Conservation (phyloP, 1,140 invertebrate species). For the Wasmannia auropunctata region DNA sequence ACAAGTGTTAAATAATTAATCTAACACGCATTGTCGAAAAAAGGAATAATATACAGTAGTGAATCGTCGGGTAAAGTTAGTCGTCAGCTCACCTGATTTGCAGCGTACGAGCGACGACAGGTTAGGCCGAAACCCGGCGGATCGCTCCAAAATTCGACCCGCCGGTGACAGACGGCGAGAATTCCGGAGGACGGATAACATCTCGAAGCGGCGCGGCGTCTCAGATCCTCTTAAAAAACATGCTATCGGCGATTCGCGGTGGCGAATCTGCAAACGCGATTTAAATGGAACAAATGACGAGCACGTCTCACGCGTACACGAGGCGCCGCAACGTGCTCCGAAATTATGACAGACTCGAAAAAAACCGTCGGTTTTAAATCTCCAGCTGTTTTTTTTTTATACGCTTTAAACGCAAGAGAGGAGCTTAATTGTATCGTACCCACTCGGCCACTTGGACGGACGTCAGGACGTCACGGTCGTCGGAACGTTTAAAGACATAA, state of each 20-base stretch:
- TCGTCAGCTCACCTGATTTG: slow-evolving; percentile 74
- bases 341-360: not conserved
- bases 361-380: not conserved
- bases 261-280: not conserved
- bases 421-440: not conserved
- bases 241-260: not conserved
- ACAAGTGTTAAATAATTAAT: not conserved
- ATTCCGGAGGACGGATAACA: slow-evolving; percentile 59
- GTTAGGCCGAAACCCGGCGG: slow-evolving; percentile 65
- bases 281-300: not conserved
- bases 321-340: not conserved
- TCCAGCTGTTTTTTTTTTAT: not conserved
- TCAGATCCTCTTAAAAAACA: not conserved
- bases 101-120: slow-evolving; percentile 63
- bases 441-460: not conserved
- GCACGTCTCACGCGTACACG: not conserved
- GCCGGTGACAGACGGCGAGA: slow-evolving; percentile 60
- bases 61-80: not conserved
- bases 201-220: slow-evolving; percentile 41
- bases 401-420: not conserved
- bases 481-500: not conserved
- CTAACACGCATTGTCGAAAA: not conserved
- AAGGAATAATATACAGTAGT: not conserved
- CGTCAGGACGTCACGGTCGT: not conserved
- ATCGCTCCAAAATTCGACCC: slow-evolving; percentile 60